Conservation (phyloP, 2,797 vertebrate species). For the Danionella dracula region DNA sequence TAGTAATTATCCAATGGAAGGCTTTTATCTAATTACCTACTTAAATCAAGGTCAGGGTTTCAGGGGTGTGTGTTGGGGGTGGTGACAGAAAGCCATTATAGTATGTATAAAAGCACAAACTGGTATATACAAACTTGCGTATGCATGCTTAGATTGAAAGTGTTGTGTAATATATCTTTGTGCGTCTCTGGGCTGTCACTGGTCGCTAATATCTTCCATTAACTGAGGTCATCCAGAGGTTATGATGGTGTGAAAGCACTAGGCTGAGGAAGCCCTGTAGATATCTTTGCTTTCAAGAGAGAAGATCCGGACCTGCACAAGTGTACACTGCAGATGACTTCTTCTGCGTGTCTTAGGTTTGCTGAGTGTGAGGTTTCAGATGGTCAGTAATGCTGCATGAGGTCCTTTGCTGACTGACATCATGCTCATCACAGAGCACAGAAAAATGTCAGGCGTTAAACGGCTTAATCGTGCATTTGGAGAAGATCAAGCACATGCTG, state of each 20-base stretch:
- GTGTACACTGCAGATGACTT: background rate
- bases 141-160: too few species aligned
- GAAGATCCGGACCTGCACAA: background rate
- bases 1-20: too few species aligned
- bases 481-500: background rate
- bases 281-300: background rate
- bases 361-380: background rate
- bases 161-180: too few species aligned
- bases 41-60: too few species aligned
- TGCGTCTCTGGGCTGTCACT: too few species aligned
- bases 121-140: too few species aligned
- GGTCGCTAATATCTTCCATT: background rate
- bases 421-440: slow-evolving; percentile 12
- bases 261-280: background rate
- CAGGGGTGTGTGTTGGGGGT: too few species aligned
- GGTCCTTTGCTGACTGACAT: background rate
- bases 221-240: background rate
- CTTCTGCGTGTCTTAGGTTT: background rate
- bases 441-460: background rate
- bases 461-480: background rate
- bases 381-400: background rate
- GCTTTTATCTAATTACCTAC: too few species aligned
- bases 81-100: too few species aligned
- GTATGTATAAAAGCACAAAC: too few species aligned
- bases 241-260: background rate